Percentiles rank a stretch among this genome's conserved stretches.
These are phyloP conservation scores for Euproctis similis DNA, from an alignment of 2,888 invertebrate genomes.

Conservation along the genomic window DNA sequence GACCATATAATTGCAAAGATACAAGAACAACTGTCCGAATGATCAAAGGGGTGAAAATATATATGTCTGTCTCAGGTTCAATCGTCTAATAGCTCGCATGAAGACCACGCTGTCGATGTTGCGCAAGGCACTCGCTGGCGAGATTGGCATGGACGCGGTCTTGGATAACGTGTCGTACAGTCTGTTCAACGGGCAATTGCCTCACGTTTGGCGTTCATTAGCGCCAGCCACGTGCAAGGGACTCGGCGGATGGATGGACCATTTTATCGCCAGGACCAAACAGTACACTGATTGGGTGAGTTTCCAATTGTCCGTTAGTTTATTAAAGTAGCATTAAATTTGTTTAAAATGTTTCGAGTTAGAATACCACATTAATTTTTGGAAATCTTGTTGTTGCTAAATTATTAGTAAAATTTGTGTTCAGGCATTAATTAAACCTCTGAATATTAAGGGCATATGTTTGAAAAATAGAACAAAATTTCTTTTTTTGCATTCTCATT, in stretches of 20 bases:
- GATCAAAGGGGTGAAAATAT: neutral
- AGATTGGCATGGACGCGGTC: slow-evolving; percentile 92
- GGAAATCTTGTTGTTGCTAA: too few relatives aligned
- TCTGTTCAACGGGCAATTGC: slow-evolving; percentile 90
- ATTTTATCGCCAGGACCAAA: slow-evolving; percentile 81
- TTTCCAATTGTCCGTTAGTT: too few relatives aligned
- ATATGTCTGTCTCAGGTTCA: slow-evolving; percentile 72
- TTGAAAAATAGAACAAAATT: too few relatives aligned
- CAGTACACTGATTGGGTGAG: slow-evolving; percentile 87
- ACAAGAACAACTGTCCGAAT: neutral
- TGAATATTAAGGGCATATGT: too few relatives aligned
- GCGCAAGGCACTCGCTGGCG: slow-evolving; percentile 89
- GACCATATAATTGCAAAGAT: too few relatives aligned
- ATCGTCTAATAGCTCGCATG: slow-evolving; percentile 84
- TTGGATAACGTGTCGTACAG: slow-evolving; percentile 89
- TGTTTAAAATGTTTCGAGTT: too few relatives aligned
- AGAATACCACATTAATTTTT: too few relatives aligned
- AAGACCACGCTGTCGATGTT: slow-evolving; percentile 81
- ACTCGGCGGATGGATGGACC: slow-evolving; percentile 92
- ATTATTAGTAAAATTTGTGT: too few relatives aligned
- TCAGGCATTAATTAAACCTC: too few relatives aligned
- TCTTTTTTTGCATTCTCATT: too few relatives aligned
- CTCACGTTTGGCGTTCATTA: slow-evolving; percentile 84
- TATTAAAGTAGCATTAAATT: too few relatives aligned
- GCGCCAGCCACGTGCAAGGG: slow-evolving; percentile 91